These are phyloP conservation scores for Lophius americanus DNA, from an alignment of 2,797 vertebrate species.

Conservation along the genomic window DNA sequence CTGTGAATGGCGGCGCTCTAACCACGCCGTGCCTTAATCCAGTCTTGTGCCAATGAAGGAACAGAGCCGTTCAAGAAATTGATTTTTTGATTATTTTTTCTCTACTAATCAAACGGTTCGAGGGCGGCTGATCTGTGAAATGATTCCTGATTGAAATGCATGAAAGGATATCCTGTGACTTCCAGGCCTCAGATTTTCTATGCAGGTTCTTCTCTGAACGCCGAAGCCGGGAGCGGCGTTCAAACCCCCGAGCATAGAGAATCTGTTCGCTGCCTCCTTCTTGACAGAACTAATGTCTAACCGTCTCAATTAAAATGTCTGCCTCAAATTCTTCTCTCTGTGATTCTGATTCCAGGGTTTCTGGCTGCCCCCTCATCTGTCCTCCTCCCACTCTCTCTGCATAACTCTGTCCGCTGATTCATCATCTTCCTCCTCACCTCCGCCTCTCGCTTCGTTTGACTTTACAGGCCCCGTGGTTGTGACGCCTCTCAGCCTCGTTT, in stretches of 20 bases:
- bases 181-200: slow-evolving; percentile 63
- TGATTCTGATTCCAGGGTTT: slow-evolving; percentile 68
- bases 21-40: slow-evolving; percentile 70
- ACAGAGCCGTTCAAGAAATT: slow-evolving; percentile 26
- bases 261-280: slow-evolving; percentile 46
- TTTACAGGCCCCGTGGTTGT: slow-evolving; percentile 62
- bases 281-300: slow-evolving; percentile 56
- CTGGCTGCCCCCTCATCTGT: slow-evolving; percentile 48
- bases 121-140: slow-evolving; percentile 34
- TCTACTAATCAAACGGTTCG: slow-evolving; percentile 67
- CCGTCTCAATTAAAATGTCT: slow-evolving; percentile 4
- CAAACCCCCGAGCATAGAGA: slow-evolving; percentile 54
- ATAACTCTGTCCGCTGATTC: slow-evolving; percentile 56
- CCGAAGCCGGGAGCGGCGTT: too few relatives aligned
- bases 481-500: slow-evolving; percentile 52
- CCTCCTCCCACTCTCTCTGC: slow-evolving; percentile 47
- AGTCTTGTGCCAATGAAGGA: slow-evolving; percentile 66
- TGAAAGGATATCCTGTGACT: slow-evolving; percentile 50
- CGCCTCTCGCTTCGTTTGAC: slow-evolving; percentile 66
- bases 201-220: slow-evolving; percentile 26
- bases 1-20: slow-evolving; percentile 78
- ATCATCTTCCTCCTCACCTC: slow-evolving; percentile 40
- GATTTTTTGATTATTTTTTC: slow-evolving; percentile 4
- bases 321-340: slow-evolving; percentile 33
- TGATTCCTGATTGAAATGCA: slow-evolving; percentile 51